Base-by-base conservation (phyloP, 2,113 vertebrate genomes). In the Zosterops lateralis region DNA sequence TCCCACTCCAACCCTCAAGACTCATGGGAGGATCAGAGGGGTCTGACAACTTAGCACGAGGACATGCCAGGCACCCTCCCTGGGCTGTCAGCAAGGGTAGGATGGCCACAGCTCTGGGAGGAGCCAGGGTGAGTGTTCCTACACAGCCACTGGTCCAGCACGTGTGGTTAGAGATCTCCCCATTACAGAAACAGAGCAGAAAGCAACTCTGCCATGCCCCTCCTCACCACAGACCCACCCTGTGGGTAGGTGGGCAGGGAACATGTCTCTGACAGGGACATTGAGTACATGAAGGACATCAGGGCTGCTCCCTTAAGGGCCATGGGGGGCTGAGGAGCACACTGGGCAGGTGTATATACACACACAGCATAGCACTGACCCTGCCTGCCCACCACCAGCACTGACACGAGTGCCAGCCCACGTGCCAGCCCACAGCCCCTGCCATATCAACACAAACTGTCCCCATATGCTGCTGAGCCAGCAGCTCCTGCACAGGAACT, bases 151-250 rank as follows among this genome's bases (percentile, higher is more conserved):
- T 2, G 2, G 24, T 40, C 34, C 50, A 47, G 28, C 58, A 86
- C 0, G 0, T 1, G 1, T 2, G 3, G 24, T 47, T 14, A 73
- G 60, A 90, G 25, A 25, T 71, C 24, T 77, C 8, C 0, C 3
- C 53, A 34, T 48, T 32, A 85, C n/a, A 70, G 62, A 91, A 82
- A 76, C 1, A 5, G 64, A 87, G 81, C 48, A 84, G 18, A 71
- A 93, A 51, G n/a, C 0, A 14, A 78, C 65, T 86, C 40, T 78
- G 31, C 53, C 0, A 1, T 28, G 32, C 21, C 32, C 36, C 16
- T 73, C 29, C 47, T 85, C 4, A 7, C 36, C 34, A 75, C 50
- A 3, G 9, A 71, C 28, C 34, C 32, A 67, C 26, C 24, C 70
- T 36, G 32, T 22, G n/a, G 26, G 44, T 19, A 78, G 34, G 25